Base-by-base conservation (phyloP, 2,797 vertebrate species). In the Helarctos malayanus region DNA sequence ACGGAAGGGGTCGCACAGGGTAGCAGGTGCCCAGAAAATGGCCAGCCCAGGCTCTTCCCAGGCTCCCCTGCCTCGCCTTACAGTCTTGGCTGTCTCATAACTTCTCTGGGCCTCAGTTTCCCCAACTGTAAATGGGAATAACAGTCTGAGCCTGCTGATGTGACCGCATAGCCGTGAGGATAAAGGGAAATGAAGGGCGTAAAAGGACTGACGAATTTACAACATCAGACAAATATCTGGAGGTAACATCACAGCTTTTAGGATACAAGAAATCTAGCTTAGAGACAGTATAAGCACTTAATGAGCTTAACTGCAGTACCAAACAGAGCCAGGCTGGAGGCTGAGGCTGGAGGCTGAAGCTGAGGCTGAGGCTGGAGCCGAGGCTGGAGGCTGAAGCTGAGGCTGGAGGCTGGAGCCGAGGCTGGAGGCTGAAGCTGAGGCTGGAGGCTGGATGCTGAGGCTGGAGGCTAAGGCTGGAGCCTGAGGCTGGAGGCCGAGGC, bases 11-110 rank as follows among this genome's bases (percentile, higher is more conserved):
- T 35, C 41, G 2, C 3, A 0, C 5, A 1, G 16, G 69, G 29
- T 23, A 15, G 9, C 32, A 10, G 45, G 15, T 2, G 10, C 0
- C 0, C 35, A n/a, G 63, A 2, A 4, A 16, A 47, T 3, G 35
- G 25, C 29, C 78, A 23, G 9, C 25, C 80, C 3, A n/a, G 69
- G 41, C n/a, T 16, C 83, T 32, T 1, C 32, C 49, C 29, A 15
- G 81, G 29, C 12, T 65, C 3, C 57, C 45, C 47, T 4, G 2
- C 32, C 38, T 27, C 2, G 69, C 27, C 21, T 4, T 1, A 11
- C 3, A 19, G 32, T 29, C 49, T n/a, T 12, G 7, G 65, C 32
- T 68, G 15, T n/a, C 52, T 71, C 52, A 11, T 27, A 57, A 47
- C 18, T 9, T 81, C 71, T 35, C 35, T 8, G 47, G 73, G 29